Evolutionary conservation across 2,113 vertebrate species (phyloP).

Genomic region (Garra rufa): DNA sequence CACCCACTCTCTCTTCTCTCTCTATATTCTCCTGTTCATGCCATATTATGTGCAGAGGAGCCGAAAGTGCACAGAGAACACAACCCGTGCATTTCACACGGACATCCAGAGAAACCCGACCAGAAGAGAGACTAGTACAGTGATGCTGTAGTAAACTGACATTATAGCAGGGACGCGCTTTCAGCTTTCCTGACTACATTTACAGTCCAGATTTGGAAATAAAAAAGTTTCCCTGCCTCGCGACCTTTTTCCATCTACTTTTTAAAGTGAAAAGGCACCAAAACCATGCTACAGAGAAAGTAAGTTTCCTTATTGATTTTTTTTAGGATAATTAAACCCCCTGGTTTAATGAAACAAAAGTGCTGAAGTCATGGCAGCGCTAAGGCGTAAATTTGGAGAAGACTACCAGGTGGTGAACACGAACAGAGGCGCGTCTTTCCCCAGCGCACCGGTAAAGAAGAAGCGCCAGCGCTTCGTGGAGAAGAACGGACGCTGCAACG

Average conservation of each 20-base stretch:
- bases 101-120: neutral
- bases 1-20: slow-evolving; percentile 12
- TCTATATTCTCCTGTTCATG: slow-evolving; percentile 21
- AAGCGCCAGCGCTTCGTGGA: slow-evolving; percentile 89
- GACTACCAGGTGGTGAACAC: slow-evolving; percentile 86
- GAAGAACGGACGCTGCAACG: slow-evolving; percentile 89
- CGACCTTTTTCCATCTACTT: neutral
- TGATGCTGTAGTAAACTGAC: neutral
- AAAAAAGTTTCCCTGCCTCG: neutral
- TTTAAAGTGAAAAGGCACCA: slow-evolving; percentile 8
- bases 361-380: slow-evolving; percentile 77
- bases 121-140: neutral
- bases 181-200: neutral
- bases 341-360: slow-evolving; percentile 14
- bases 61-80: slow-evolving; percentile 2
- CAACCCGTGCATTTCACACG: slow-evolving; percentile 3
- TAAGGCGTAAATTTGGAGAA: slow-evolving; percentile 85
- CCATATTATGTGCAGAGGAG: slow-evolving; percentile 22
- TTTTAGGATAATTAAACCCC: neutral
- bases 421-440: slow-evolving; percentile 65
- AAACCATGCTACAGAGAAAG: slow-evolving; percentile 21
- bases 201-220: neutral
- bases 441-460: slow-evolving; percentile 77
- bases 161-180: neutral
- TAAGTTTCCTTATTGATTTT: neutral